Evolutionary conservation across 2,888 invertebrate species (phyloP).

Genomic region (Chloroclystis v-ata): DNA sequence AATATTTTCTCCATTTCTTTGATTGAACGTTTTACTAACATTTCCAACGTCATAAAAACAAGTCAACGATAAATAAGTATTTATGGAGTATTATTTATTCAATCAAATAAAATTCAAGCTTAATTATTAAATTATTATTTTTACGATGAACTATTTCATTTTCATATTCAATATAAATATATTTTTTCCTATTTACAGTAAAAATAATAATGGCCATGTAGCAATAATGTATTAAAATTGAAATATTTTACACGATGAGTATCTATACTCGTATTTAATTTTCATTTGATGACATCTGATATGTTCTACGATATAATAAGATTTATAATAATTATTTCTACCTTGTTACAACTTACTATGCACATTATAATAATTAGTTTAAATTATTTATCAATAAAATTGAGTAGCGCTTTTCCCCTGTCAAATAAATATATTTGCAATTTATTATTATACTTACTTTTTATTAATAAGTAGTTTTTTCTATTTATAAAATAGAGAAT

Average conservation of each 20-base stretch:
- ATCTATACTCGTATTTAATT: slow-evolving; percentile 12
- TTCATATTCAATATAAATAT: no score
- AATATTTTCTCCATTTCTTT: no score
- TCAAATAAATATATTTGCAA: slow-evolving; percentile 27
- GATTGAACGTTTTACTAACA: no score
- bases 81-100: no score
- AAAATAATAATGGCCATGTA: no score
- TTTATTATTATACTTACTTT: slow-evolving; percentile 7
- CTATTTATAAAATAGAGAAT: slow-evolving; percentile 4
- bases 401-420: slow-evolving; percentile 77
- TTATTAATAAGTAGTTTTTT: slow-evolving; percentile 3
- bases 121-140: no score
- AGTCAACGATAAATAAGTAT: no score
- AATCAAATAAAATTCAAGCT: no score
- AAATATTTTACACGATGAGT: neutral
- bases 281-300: slow-evolving; percentile 38
- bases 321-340: slow-evolving; percentile 28
- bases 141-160: no score
- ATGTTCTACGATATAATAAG: slow-evolving; percentile 44
- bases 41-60: no score
- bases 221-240: no score
- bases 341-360: slow-evolving; percentile 4
- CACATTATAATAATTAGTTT: slow-evolving; percentile 5
- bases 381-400: slow-evolving; percentile 42
- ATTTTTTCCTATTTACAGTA: no score